These are phyloP conservation scores for Luscinia megarhynchos DNA, from an alignment of 2,797 vertebrate species.

Conservation along the genomic window DNA sequence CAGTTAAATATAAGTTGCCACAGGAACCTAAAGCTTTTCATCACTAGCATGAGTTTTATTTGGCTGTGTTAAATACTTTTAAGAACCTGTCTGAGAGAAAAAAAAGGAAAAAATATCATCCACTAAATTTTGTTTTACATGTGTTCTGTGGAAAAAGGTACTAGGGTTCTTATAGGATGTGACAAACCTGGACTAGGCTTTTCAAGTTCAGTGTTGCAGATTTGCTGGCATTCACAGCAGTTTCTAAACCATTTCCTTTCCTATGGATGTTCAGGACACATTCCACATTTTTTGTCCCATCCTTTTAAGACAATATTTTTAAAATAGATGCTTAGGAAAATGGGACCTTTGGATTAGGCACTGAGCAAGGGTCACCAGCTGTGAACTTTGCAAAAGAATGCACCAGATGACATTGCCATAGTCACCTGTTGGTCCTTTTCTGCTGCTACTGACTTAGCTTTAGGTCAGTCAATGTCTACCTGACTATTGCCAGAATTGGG, in stretches of 20 bases:
- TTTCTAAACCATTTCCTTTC: background rate
- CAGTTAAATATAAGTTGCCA: background rate
- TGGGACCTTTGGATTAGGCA: background rate
- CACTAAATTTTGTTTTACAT: background rate
- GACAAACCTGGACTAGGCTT: background rate
- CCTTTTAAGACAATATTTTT: background rate
- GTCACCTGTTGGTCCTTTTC: background rate
- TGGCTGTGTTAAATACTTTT: background rate
- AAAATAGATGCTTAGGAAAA: constrained; percentile 4
- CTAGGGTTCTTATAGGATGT: background rate
- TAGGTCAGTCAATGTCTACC: background rate
- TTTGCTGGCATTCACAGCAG: background rate
- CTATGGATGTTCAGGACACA: background rate
- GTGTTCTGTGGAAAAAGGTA: background rate
- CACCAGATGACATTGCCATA: background rate
- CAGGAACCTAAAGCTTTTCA: background rate
- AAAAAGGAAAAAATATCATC: background rate
- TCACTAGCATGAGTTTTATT: background rate
- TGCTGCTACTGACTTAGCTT: background rate
- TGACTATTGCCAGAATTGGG: background rate
- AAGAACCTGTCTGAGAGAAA: background rate
- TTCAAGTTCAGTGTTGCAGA: background rate
- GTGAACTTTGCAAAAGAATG: background rate
- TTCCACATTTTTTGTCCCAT: background rate
- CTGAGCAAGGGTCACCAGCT: background rate